Evolutionary conservation across 92 coral and sea anemone genomes (phyloP), one percentile per base, ranked within the genome.

Genomic region (Epizoanthus stellaris): DNA sequence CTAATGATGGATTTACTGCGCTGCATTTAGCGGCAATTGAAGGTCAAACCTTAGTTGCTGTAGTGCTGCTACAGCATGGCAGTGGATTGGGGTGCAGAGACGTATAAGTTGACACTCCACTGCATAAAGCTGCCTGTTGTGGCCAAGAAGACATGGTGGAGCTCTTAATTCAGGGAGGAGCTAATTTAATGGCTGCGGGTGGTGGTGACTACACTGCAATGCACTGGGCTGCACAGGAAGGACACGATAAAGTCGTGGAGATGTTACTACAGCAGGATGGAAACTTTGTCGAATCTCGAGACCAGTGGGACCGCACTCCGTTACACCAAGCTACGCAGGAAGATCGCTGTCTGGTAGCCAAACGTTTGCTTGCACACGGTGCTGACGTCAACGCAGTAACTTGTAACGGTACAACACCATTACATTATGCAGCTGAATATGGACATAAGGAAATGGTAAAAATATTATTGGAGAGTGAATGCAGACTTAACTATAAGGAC

Each of bases 321-420:
- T 57, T 75, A 57, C 65, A 25, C 43, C 45, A 23, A 25, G 80
- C 80, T 57, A 65, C 66, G 3, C 17, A 20, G 59, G n/a, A 25
- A 1, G 66, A 65, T 6, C 30, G 39, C 67, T 23, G 5, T 7
- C 25, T 25, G 45, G 43, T 75, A 14, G 80, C 80, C 39, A 75
- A 57, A 38, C 21, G 17, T 17, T 21, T 75, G 30, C 49, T 75
- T 34, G 53, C 67, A 4, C 57, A 57, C 3, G 80, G 80, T 47
- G 80, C 80, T 20, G 80, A 75, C 30, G 67, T 75, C 6, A 75
- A 75, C 39, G 80, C 80, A 56, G 9, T 5, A 25, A 75, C 64
- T 13, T 23, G 1, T 23, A 6, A 30, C 4, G 39, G 17, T 6
- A 14, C 3, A 13, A 57, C 80, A 36, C 49, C 80, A 65, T 65